Evolutionary conservation across 35 echinoderm and acorn worm species (phyloP).

Genomic region (Eucidaris tribuloides): DNA sequence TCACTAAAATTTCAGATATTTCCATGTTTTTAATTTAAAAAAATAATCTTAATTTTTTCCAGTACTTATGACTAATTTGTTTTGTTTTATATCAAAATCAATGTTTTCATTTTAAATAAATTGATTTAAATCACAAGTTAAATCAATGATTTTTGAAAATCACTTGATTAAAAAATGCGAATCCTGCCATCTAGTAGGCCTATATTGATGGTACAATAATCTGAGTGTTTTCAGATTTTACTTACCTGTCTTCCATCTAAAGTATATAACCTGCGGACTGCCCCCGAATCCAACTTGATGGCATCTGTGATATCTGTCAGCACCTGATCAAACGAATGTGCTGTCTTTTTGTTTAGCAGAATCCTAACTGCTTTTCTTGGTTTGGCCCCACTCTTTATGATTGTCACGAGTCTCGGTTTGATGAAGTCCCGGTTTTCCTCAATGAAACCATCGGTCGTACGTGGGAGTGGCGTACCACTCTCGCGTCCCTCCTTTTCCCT

Average conservation of each 20-base stretch:
- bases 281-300: conserved; percentile 96
- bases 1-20: no score
- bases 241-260: conserved; percentile 97
- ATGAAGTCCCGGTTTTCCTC: conserved; percentile 88
- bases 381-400: conserved; percentile 95
- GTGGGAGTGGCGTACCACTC: conserved; percentile 53
- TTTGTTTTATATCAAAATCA: no score
- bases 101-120: no score
- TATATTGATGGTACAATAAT: no score
- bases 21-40: no score
- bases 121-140: no score
- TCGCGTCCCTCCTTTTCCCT: conserved; percentile 52
- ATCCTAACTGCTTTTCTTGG: conserved; percentile 91
- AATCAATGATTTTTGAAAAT: no score
- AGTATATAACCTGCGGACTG: conserved; percentile 89
- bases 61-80: no score
- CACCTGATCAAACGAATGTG: conserved; percentile 95
- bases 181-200: no score
- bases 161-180: no score
- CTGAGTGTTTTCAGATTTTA: no score
- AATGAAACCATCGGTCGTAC: conserved; percentile 19
- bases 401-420: conserved; percentile 86
- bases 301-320: conserved; percentile 94
- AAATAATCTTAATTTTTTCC: no score
- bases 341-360: conserved; percentile 97